Base-by-base conservation (phyloP, 2,797 vertebrate genomes). In the Cynopterus sphinx region DNA sequence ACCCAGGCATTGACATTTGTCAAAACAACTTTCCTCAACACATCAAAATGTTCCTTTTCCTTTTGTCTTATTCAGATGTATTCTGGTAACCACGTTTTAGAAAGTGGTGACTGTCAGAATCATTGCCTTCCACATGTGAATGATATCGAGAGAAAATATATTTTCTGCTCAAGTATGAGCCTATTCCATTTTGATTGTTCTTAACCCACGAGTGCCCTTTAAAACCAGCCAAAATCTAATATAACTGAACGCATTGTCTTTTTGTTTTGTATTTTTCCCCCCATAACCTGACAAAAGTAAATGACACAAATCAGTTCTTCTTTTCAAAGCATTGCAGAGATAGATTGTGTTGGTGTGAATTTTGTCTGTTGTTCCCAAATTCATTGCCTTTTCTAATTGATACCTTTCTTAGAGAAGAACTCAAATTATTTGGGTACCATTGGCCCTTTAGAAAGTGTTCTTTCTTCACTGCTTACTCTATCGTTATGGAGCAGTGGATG, bases 11-110 rank as follows among this genome's bases (percentile, higher is more conserved):
- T 97, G 96, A 97, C 97, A 96, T 97, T 97, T 98, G 97, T 98
- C 97, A 97, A 97, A 97, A 97, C 97, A 97, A 95, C 95, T 93
- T 89, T 88, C 87, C 87, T 95, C 90, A 78, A 82, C 96, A 94
- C 97, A 93, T 97, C 97, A 96, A 83, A 97, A 98, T 98, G 89
- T 91, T 31, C 46, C 95, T 97, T 97, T 91, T 87, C 93, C 97
- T 79, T 96, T 94, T 97, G 96, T 97, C 94, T 97, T 97, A 96
- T 96, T 96, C 96, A 98, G 98, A 98, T 98, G 97, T 97, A 97
- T 97, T 97, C 87, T 55, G 93, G 94, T 97, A 97, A 96, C 93
- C 95, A 87, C 24, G 83, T 96, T 96, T 97, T 96, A 49, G 97
- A 97, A 96, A 97, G 41, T 57, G 94, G 90, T 90, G 95, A 79